Evolutionary conservation across 2,888 invertebrate species (phyloP).

Genomic region (Rambutsinella grinnellia): DNA sequence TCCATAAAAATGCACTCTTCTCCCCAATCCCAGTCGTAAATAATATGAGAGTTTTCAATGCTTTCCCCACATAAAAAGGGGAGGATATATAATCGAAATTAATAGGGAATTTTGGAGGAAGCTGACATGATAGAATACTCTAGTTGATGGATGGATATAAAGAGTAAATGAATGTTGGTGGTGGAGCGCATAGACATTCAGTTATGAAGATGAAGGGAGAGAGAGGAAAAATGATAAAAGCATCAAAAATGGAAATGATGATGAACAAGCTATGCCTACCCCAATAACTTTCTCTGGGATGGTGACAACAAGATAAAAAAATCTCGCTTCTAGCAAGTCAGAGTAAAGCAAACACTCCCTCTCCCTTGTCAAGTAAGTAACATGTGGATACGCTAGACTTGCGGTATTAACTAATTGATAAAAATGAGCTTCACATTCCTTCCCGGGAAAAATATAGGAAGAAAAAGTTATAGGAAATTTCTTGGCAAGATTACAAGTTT

Average conservation of each 20-base stretch:
- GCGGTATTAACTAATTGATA: constrained; percentile 53
- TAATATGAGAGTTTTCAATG: too few relatives aligned
- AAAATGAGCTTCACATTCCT: constrained; percentile 43
- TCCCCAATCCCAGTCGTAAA: too few relatives aligned
- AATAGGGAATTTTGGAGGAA: constrained; percentile 32
- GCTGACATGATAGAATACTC: constrained; percentile 24
- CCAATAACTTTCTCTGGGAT: too few relatives aligned
- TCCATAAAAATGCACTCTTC: too few relatives aligned
- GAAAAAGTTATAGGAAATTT: not conserved
- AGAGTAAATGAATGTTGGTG: not conserved
- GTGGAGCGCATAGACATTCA: too few relatives aligned
- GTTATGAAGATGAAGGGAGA: not conserved
- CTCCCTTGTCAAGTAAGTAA: too few relatives aligned
- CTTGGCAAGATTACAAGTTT: constrained; percentile 8
- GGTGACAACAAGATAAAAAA: too few relatives aligned
- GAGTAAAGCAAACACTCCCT: too few relatives aligned
- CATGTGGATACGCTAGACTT: constrained; percentile 9
- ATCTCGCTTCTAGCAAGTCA: too few relatives aligned
- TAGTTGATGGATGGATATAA: constrained; percentile 35
- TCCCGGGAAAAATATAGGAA: not conserved
- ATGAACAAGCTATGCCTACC: constrained; percentile 12
- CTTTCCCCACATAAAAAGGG: not conserved
- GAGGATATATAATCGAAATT: constrained; percentile 42
- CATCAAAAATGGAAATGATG: constrained; percentile 8
- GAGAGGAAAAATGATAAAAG: not conserved